Percentiles rank a stretch among this genome's conserved stretches.
These are phyloP conservation scores for Poecile atricapillus DNA, from an alignment of 2,113 vertebrate genomes.

Conservation along the genomic window DNA sequence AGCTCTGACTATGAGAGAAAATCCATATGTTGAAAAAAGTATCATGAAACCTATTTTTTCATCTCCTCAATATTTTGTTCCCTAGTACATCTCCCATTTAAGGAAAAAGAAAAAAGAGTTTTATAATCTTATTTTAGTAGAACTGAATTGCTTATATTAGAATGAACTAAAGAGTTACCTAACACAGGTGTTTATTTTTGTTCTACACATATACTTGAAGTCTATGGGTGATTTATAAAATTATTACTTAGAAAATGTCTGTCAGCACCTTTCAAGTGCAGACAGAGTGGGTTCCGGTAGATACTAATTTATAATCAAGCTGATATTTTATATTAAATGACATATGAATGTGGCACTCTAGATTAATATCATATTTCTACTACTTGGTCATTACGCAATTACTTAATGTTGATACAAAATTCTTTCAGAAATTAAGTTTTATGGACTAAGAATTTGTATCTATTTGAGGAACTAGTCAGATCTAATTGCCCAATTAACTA, in stretches of 20 bases:
- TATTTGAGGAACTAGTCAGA: background rate
- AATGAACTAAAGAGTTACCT: background rate
- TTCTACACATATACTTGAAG: background rate
- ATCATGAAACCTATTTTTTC: background rate
- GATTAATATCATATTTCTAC: background rate
- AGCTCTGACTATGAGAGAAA: background rate
- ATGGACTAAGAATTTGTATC: background rate
- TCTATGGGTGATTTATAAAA: background rate
- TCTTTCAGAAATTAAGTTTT: background rate
- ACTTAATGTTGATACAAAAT: background rate
- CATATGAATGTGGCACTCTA: background rate
- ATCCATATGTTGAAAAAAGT: background rate
- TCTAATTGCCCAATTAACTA: background rate
- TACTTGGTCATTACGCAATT: background rate
- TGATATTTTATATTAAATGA: background rate
- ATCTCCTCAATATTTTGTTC: background rate
- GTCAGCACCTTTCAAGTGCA: background rate
- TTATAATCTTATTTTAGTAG: background rate
- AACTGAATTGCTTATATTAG: background rate
- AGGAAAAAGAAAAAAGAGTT: background rate
- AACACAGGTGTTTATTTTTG: background rate
- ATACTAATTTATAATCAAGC: background rate
- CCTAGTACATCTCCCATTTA: background rate
- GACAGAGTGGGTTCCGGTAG: background rate
- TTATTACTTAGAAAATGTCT: background rate